phyloP scores from a whole-genome alignment of 2,113 vertebrate species.

The Aspiorhynchus laticeps region DNA sequence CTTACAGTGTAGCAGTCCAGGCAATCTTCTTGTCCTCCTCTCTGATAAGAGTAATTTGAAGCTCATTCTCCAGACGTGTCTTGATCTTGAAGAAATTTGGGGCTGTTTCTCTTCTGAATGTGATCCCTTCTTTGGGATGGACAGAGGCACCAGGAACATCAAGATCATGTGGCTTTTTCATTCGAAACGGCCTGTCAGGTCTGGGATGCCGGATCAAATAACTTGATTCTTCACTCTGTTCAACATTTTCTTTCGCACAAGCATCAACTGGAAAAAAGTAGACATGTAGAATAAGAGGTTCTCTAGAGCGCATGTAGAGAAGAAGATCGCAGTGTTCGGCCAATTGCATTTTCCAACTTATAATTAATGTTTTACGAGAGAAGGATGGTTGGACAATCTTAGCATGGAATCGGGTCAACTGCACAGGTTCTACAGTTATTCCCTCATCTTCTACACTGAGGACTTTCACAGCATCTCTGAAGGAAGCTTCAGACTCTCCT shows the following conservation, averaged over 20 bases:
- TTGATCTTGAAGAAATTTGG: no score
- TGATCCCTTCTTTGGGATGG: no score
- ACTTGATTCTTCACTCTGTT: no score
- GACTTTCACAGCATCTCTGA: not conserved
- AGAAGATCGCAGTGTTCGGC: not conserved
- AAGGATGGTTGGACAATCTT: not conserved
- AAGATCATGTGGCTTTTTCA: no score
- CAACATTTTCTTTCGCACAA: no score
- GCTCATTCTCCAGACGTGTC: no score
- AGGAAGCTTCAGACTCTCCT: not conserved
- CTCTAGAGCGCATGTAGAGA: not conserved
- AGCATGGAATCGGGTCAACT: not conserved
- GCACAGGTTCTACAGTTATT: not conserved
- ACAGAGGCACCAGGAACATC: no score
- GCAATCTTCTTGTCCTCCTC: not conserved
- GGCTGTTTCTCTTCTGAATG: no score
- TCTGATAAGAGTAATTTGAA: no score
- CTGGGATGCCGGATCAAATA: no score
- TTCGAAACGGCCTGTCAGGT: no score
- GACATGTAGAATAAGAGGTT: not conserved
- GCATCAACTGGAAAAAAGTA: not conserved
- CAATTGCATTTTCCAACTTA: not conserved
- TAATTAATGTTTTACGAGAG: not conserved
- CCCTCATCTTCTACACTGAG: not conserved
- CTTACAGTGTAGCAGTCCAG: not conserved